Percentiles rank a stretch among this genome's conserved stretches.
Evolutionary conservation across 2,797 vertebrate species (phyloP).

Genomic region (Bradypodion ventrale): DNA sequence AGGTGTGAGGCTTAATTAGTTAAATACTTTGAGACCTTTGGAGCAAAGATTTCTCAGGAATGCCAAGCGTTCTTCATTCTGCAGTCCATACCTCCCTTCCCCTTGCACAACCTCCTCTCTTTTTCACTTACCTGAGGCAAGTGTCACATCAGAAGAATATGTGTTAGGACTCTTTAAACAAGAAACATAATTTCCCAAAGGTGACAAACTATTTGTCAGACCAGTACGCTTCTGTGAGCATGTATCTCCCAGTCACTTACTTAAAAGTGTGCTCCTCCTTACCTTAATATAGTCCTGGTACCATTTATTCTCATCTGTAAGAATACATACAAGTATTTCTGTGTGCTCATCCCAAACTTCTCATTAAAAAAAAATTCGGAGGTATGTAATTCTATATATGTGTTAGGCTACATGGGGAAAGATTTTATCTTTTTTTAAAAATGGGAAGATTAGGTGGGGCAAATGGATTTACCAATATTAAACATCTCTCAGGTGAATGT

Average conservation of each 20-base stretch:
- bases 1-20: constrained; percentile 3
- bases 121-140: background rate
- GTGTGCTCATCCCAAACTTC: background rate
- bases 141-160: background rate
- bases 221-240: background rate
- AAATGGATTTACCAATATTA: constrained; percentile 21
- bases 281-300: constrained; percentile 38
- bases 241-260: background rate
- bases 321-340: background rate
- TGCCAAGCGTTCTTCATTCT: background rate
- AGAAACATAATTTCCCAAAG: background rate
- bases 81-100: fast-evolving
- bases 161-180: constrained; percentile 10
- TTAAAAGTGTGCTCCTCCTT: constrained; percentile 32
- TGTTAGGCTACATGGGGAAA: background rate
- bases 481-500: background rate
- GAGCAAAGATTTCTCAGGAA: constrained; percentile 1
- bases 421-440: background rate
- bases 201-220: background rate
- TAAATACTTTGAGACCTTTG: constrained; percentile 11
- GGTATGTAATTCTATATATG: background rate
- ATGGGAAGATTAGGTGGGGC: constrained; percentile 1
- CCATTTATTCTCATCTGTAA: background rate
- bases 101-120: no score
- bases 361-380: background rate